These are phyloP conservation scores for Himalopsyche phryganea DNA, from an alignment of 1,140 invertebrate genomes.

Conservation along the genomic window DNA sequence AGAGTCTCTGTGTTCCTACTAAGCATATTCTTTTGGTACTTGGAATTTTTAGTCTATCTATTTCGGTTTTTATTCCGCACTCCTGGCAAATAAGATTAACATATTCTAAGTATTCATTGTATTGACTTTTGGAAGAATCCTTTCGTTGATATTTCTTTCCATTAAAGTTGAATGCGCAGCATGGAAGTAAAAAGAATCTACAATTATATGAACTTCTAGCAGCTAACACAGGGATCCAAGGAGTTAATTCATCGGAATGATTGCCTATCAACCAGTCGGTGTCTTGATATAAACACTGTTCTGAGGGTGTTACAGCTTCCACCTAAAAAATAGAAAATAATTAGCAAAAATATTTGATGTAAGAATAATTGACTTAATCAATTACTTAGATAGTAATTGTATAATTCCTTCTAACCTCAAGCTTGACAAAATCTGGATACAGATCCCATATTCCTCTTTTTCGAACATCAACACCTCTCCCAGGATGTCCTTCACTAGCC, in stretches of 20 bases:
- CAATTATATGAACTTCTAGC: constrained; percentile 65
- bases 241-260: constrained; percentile 97
- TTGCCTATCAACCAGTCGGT: constrained; percentile 96
- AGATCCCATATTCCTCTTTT: constrained; percentile 87
- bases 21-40: constrained; percentile 91
- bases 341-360: background rate
- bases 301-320: constrained; percentile 66
- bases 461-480: constrained; percentile 86
- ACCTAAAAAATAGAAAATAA: constrained; percentile 47
- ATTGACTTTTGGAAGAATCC: constrained; percentile 68
- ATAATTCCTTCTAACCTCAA: constrained; percentile 49
- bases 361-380: no score
- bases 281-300: constrained; percentile 66
- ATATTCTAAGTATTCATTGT: constrained; percentile 82
- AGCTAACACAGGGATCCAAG: constrained; percentile 95
- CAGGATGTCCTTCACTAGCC: constrained; percentile 77
- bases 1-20: constrained; percentile 62
- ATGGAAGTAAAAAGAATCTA: constrained; percentile 89
- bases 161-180: constrained; percentile 90
- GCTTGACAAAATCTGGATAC: constrained; percentile 57
- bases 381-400: no score
- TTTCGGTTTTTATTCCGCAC: constrained; percentile 73
- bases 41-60: constrained; percentile 89
- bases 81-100: constrained; percentile 63
- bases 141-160: constrained; percentile 74